A percentile compares a stretch with the other conserved stretches of the same genome.
Conservation (phyloP, 1,140 invertebrate genomes). For the Popillia japonica region DNA sequence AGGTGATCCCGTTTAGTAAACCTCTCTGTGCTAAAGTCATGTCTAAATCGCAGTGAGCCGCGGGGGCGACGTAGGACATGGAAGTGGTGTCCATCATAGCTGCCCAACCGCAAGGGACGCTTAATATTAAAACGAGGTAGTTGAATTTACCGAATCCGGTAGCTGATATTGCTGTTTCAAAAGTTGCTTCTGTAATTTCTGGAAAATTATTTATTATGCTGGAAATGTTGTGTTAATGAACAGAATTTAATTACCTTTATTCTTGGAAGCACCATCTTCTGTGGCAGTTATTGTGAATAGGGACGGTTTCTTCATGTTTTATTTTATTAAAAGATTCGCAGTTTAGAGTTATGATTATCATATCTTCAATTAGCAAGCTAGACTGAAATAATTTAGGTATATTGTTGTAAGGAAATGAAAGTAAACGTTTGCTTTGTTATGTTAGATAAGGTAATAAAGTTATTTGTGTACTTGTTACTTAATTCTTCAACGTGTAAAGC, state of each 20-base stretch:
- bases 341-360: too few species aligned
- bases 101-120: conserved; percentile 70
- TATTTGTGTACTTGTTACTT: too few species aligned
- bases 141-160: conserved; percentile 73
- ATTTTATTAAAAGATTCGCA: background rate
- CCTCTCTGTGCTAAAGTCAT: conserved; percentile 73
- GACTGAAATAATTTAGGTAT: too few species aligned
- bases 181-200: conserved; percentile 56
- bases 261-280: background rate
- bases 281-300: background rate
- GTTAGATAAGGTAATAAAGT: too few species aligned
- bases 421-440: too few species aligned
- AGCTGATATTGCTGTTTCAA: conserved; percentile 58
- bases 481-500: too few species aligned
- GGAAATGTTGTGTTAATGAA: background rate
- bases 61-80: conserved; percentile 73
- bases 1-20: conserved; percentile 71
- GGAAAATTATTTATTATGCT: background rate
- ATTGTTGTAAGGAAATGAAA: too few species aligned
- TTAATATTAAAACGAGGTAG: conserved; percentile 67
- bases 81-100: conserved; percentile 72
- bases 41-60: conserved; percentile 75
- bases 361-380: too few species aligned
- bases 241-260: background rate
- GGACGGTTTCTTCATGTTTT: background rate